phyloP scores from a whole-genome alignment of 1,140 invertebrate species.

The Brachionus koreanus region DNA sequence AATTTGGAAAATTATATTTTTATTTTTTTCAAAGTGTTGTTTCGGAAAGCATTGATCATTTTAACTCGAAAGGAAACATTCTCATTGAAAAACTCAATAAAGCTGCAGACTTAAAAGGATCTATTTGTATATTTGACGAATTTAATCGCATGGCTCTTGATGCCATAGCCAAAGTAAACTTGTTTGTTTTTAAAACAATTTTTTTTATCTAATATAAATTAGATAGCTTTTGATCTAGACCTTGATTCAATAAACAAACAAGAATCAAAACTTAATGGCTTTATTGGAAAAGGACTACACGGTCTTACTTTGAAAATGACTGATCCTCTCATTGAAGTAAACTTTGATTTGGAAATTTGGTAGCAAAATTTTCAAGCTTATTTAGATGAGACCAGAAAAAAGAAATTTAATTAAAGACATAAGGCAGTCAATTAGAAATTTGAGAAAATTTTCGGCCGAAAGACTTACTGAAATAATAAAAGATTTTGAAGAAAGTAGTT shows the following conservation, averaged over 20 bases:
- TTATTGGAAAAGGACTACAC: not conserved
- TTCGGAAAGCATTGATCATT: not conserved
- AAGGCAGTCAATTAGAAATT: not conserved
- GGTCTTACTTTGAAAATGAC: not conserved
- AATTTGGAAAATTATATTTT: not conserved
- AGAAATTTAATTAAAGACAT: not conserved
- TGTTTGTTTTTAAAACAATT: not conserved
- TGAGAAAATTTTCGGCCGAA: constrained; percentile 21
- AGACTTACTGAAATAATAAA: not conserved
- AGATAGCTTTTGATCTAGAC: constrained; percentile 18
- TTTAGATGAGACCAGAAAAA: not conserved
- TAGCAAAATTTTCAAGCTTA: not conserved
- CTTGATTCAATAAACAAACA: not conserved
- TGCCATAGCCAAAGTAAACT: not conserved
- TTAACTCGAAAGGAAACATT: constrained; percentile 4
- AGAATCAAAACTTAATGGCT: not conserved
- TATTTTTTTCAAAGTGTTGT: not conserved
- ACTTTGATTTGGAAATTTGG: not conserved
- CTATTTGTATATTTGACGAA: not conserved
- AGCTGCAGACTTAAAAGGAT: not conserved
- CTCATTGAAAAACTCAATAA: not conserved
- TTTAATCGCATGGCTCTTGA: constrained; percentile 19
- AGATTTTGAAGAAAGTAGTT: not conserved
- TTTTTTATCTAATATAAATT: not conserved
- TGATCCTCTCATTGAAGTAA: constrained; percentile 3